Base-by-base conservation (phyloP, 2,113 vertebrate species). In the Eulemur macaco region DNA sequence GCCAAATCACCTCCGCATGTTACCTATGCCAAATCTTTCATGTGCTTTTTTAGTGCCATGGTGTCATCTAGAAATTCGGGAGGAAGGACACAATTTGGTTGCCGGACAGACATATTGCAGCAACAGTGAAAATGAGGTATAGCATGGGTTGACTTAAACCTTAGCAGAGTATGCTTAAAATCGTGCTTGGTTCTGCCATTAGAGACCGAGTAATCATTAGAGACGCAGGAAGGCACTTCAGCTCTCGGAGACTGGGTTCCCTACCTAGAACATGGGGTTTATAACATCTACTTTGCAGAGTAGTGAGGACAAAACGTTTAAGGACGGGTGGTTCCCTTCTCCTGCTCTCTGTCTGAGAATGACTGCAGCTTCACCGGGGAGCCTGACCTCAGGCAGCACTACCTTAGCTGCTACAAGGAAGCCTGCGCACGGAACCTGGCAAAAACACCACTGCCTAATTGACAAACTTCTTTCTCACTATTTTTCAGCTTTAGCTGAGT, bases 161-260 rank as follows among this genome's bases (percentile, higher is more conserved):
- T 60, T 15, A 20, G 23, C 29, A 47, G n/a, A 58, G 29, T 5
- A 10, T 50, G 25, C 8, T 11, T 27, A 45, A 34, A 77, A 50
- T 5, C 14, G 1, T 3, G 20, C 71, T 50, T 11, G 34, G 39
- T 39, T 31, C 25, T 89, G 42, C 31, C 73, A 5, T 7, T 84
- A 42, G 42, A 42, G 42, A 42, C 42, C 42, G 42, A 42, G 4
- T 42, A 31, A 84, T 0, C 1, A 0, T 3, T 31, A 0, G 14
- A 20, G 23, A 45, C 34, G 25, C 45, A 77, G 68, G 0, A 2
- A 34, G 45, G 8, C 10, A 18, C 12, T 17, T 34, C 52, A 9
- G 42, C 9, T 8, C 52, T 71, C 27, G 0, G 52, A 50, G 63
- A 6, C 39, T 3, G 0, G 47, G 52, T 23, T 31, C 25, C 42